Conservation (phyloP, 2,113 vertebrate species). For the Vidua macroura region DNA sequence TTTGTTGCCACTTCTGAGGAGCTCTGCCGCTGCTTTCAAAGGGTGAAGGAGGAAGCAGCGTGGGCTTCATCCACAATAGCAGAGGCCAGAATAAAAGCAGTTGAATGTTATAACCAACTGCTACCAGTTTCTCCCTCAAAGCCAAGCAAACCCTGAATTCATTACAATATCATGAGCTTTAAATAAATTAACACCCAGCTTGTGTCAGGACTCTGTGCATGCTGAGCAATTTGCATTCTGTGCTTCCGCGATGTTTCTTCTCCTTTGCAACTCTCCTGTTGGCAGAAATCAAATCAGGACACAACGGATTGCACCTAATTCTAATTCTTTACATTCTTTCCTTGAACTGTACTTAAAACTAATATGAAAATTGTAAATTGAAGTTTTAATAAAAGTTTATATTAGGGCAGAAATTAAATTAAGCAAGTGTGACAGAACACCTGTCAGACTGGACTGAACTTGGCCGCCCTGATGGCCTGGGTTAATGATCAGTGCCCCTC, state of each 20-base stretch:
- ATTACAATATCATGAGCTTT: slow-evolving; percentile 13
- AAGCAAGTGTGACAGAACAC: background rate
- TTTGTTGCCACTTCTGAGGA: background rate
- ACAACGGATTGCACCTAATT: background rate
- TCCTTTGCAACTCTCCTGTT: background rate
- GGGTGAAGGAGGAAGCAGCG: background rate
- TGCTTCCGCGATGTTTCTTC: background rate
- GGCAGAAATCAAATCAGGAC: slow-evolving; percentile 1
- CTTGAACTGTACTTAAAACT: background rate
- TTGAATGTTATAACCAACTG: background rate
- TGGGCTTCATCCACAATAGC: background rate
- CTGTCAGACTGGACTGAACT: background rate
- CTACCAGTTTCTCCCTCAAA: background rate
- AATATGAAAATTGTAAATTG: background rate
- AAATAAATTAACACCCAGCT: slow-evolving; percentile 53
- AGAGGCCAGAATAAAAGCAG: background rate
- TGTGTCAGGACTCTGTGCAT: background rate
- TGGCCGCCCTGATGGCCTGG: background rate
- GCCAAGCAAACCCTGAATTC: slow-evolving; percentile 14
- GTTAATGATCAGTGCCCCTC: background rate
- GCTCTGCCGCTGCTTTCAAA: background rate
- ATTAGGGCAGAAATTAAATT: slow-evolving; percentile 13
- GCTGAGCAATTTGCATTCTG: slow-evolving; percentile 36
- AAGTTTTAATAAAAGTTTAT: slow-evolving; percentile 8
- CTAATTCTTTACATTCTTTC: slow-evolving; percentile 5